phyloP scores from a whole-genome alignment of 2,888 invertebrate species.

The Tachystola acroxantha region DNA sequence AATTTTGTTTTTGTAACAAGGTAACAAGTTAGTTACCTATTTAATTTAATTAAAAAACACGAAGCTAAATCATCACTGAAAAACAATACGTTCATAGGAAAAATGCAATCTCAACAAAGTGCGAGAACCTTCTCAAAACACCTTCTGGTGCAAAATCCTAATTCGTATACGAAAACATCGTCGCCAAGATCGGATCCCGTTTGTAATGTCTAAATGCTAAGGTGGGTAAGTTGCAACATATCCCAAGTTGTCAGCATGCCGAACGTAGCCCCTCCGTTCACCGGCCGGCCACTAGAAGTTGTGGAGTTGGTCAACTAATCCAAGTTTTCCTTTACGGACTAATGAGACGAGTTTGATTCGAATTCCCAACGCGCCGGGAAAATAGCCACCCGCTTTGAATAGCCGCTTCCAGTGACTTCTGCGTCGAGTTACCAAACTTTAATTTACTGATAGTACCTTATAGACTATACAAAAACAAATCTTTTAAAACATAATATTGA shows the following conservation, averaged over 20 bases:
- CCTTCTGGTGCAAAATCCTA: too few relatives aligned
- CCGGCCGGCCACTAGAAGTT: slow-evolving; percentile 47
- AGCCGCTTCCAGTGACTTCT: slow-evolving; percentile 9
- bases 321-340: slow-evolving; percentile 73
- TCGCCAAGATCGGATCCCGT: too few relatives aligned
- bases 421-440: not conserved
- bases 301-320: slow-evolving; percentile 60
- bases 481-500: too few relatives aligned
- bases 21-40: too few relatives aligned
- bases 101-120: too few relatives aligned
- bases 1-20: too few relatives aligned
- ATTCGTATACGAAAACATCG: too few relatives aligned
- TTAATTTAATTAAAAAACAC: too few relatives aligned
- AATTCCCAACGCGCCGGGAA: slow-evolving; percentile 47
- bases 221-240: slow-evolving; percentile 25
- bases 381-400: slow-evolving; percentile 42
- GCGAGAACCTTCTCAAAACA: too few relatives aligned
- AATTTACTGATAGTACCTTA: not conserved
- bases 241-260: slow-evolving; percentile 27
- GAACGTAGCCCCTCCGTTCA: slow-evolving; percentile 32
- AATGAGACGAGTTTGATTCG: slow-evolving; percentile 76
- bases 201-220: slow-evolving; percentile 6
- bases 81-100: too few relatives aligned
- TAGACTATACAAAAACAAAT: too few relatives aligned
- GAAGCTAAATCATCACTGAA: too few relatives aligned